Evolutionary conservation across 2,888 invertebrate species (phyloP).

Genomic region (Margaritifera margaritifera): DNA sequence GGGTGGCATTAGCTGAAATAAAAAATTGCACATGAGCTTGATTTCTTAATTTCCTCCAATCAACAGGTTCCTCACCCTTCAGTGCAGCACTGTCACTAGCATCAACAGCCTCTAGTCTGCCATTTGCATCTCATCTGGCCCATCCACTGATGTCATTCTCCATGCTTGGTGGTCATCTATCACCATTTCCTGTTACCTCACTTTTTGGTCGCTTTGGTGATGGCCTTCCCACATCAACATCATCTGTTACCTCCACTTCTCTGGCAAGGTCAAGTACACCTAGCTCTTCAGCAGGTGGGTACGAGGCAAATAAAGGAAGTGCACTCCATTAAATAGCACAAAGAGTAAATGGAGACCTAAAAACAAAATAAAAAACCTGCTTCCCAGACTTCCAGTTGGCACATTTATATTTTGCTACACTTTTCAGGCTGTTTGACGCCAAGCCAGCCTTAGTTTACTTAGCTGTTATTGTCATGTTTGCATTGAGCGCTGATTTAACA

Average conservation of each 20-base stretch:
- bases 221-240: conserved; percentile 48
- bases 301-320: background rate
- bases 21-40: background rate
- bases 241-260: conserved; percentile 52
- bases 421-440: background rate
- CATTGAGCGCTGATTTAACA: too few relatives aligned
- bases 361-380: too few relatives aligned
- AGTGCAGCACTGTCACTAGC: conserved; percentile 33
- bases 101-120: conserved; percentile 30
- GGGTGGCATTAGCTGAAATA: background rate
- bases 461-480: background rate
- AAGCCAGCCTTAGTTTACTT: background rate
- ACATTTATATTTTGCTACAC: too few relatives aligned
- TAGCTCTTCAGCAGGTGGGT: conserved; percentile 31
- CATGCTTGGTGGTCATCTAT: conserved; percentile 59
- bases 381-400: too few relatives aligned
- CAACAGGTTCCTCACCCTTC: conserved; percentile 58
- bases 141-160: conserved; percentile 67
- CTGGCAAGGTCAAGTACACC: conserved; percentile 22
- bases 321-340: too few relatives aligned
- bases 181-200: conserved; percentile 56
- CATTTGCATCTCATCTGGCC: conserved; percentile 59
- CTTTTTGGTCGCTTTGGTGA: conserved; percentile 64
- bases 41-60: conserved; percentile 5
- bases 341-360: too few relatives aligned